Evolutionary conservation across 2,888 invertebrate species (phyloP).

Genomic region (Griposia aprilina): DNA sequence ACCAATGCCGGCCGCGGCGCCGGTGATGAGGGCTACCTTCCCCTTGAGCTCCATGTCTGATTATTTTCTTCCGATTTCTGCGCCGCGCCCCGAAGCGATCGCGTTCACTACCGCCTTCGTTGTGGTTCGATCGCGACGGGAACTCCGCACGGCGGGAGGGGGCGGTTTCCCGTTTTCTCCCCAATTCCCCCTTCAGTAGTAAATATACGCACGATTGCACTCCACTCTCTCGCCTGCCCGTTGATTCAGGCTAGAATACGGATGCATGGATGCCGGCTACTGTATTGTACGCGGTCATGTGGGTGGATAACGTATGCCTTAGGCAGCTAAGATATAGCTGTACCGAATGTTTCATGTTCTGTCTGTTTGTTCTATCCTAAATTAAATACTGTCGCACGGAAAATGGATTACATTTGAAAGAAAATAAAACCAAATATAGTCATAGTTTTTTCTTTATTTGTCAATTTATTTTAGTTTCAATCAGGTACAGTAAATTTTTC

Average conservation of each 20-base stretch:
- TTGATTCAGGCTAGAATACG: conserved; percentile 76
- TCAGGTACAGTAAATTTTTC: conserved; percentile 87
- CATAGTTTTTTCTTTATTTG: conserved; percentile 85
- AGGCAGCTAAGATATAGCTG: conserved; percentile 1
- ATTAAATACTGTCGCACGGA: background rate
- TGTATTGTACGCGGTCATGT: conserved; percentile 35
- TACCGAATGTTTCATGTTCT: conserved; percentile 1
- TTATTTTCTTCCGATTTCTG: conserved; percentile 69
- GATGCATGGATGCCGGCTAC: conserved; percentile 53
- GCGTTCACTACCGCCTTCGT: conserved; percentile 76
- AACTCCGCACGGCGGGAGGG: conserved; percentile 69
- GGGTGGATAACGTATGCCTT: conserved; percentile 31
- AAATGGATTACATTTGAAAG: background rate
- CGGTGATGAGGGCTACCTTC: conserved; percentile 93
- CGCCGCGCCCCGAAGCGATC: conserved; percentile 80
- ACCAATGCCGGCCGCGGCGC: conserved; percentile 94
- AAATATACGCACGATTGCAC: conserved; percentile 86
- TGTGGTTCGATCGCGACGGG: conserved; percentile 85
- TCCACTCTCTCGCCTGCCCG: conserved; percentile 82
- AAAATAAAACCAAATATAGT: conserved; percentile 67
- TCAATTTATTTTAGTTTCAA: conserved; percentile 82
- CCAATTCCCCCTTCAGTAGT: conserved; percentile 83
- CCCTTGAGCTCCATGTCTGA: conserved; percentile 93
- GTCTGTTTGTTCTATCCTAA: background rate
- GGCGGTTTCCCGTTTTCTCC: conserved; percentile 77